A percentile compares a stretch with the other conserved stretches of the same genome.
Evolutionary conservation across 2,888 invertebrate genomes (phyloP).

Genomic region (Cosmorhoe ocellata): DNA sequence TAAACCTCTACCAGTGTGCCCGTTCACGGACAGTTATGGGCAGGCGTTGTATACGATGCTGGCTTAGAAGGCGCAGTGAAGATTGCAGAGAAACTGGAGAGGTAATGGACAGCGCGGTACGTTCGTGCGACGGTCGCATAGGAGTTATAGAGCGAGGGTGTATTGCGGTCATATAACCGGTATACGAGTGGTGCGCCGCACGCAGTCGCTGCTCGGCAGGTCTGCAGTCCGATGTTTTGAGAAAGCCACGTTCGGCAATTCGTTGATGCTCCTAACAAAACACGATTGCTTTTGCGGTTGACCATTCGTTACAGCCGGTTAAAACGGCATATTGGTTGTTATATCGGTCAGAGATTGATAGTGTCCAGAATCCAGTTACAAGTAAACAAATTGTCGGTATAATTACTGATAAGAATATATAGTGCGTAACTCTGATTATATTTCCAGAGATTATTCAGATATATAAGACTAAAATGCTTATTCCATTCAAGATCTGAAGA

Average conservation of each 20-base stretch:
- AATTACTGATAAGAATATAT: too few relatives aligned
- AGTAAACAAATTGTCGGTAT: not conserved
- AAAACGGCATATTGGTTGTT: constrained; percentile 53
- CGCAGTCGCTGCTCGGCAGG: constrained; percentile 69
- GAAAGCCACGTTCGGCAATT: constrained; percentile 74
- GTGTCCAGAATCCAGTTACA: not conserved
- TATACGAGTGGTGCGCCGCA: constrained; percentile 74
- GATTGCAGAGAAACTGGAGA: constrained; percentile 35
- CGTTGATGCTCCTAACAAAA: constrained; percentile 72
- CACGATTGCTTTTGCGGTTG: constrained; percentile 66
- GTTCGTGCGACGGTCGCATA: constrained; percentile 42
- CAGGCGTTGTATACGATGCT: constrained; percentile 50
- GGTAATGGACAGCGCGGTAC: constrained; percentile 55
- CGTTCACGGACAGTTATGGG: constrained; percentile 42
- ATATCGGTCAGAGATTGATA: constrained; percentile 28
- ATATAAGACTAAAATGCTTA: not conserved
- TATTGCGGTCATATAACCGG: constrained; percentile 82
- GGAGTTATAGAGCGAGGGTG: constrained; percentile 59
- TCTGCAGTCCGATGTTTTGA: constrained; percentile 73
- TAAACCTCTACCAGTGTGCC: constrained; percentile 60
- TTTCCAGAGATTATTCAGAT: too few relatives aligned
- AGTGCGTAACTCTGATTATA: too few relatives aligned
- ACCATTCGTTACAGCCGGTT: constrained; percentile 55
- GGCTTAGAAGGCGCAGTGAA: constrained; percentile 36
- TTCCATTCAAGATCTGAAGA: constrained; percentile 6